Evolutionary conservation across 2,797 vertebrate genomes (phyloP).

Genomic region (Sylvilagus floridanus): DNA sequence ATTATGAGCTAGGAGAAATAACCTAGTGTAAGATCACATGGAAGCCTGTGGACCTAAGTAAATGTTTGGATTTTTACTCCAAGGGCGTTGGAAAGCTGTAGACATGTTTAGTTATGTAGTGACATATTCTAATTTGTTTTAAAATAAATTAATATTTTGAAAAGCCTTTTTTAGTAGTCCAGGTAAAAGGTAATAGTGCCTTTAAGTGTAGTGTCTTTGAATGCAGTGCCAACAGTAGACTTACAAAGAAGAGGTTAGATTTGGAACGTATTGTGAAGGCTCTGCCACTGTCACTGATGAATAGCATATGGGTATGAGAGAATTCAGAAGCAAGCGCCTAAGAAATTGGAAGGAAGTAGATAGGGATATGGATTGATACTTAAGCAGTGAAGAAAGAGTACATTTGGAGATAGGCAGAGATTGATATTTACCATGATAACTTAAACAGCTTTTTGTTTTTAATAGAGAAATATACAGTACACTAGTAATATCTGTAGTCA

Average conservation of each 20-base stretch:
- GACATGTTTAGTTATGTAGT: neutral
- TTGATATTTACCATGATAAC: neutral
- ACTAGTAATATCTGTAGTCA: too few relatives aligned
- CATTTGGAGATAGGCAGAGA: neutral
- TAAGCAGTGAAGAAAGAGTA: neutral
- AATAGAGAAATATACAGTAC: too few relatives aligned
- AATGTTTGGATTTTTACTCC: neutral
- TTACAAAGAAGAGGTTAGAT: neutral
- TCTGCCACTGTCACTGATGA: neutral
- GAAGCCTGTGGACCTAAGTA: neutral
- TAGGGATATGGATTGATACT: neutral
- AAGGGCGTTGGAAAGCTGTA: neutral
- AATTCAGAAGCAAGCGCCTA: neutral
- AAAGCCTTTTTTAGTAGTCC: neutral
- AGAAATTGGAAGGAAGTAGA: neutral
- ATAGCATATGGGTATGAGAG: neutral
- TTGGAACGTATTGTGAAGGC: neutral
- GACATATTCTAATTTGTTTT: neutral
- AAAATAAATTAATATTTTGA: neutral
- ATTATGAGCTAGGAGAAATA: neutral
- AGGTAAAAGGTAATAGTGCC: neutral
- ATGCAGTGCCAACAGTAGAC: neutral
- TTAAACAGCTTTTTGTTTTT: neutral
- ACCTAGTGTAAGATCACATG: accelerated
- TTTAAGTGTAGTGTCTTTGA: neutral